Evolutionary conservation across 2,888 invertebrate genomes (phyloP), one percentile per base, ranked within the genome.

Genomic region (Callinectes sapidus): DNA sequence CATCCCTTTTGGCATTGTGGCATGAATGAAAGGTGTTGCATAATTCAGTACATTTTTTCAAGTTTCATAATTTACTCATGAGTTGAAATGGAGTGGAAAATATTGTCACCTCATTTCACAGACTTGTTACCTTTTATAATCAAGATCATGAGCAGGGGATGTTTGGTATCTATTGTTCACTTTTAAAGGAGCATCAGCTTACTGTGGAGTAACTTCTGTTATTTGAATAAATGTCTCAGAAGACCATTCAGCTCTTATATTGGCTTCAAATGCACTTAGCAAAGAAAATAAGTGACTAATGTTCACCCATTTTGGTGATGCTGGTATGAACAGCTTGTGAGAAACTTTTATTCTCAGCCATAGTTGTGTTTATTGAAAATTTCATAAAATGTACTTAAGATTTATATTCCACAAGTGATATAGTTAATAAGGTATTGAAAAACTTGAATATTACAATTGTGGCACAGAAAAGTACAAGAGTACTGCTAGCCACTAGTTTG

Each of bases 331-430:
- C 54, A 42, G 87, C n/a, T 13, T n/a, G 28, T n/a, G 14, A 48
- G 48, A 23, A 18, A 35, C 71, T 28, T 66, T 35, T 48, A 32
- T 77, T 35, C 77, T 85, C 54, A 55, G 77, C 81, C 81, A n/a
- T 39, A n/a, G 35, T 32, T 81, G 32, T 42, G 77, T 81, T 61
- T 81, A 3, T 71, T 39, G 66, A 55, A 66, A 39, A 39, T 42
- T 32, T 48, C 87, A 39, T 14, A 42, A 86, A 39, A 87, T 87
- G 87, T 87, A 87, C 87, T 87, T 87, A 87, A 87, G 48, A 87
- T 55, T 55, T 55, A 23, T 61, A 10, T 89, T 39, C 39, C 54
- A 61, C 3, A 66, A 35, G 89, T 89, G 89, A 89, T 89, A 66
- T 61, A 89, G 89, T 61, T 89, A 35, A 66, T 61, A 89, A 89